phyloP scores from a whole-genome alignment of 2,888 invertebrate genomes.

The Noctua fimbriata region DNA sequence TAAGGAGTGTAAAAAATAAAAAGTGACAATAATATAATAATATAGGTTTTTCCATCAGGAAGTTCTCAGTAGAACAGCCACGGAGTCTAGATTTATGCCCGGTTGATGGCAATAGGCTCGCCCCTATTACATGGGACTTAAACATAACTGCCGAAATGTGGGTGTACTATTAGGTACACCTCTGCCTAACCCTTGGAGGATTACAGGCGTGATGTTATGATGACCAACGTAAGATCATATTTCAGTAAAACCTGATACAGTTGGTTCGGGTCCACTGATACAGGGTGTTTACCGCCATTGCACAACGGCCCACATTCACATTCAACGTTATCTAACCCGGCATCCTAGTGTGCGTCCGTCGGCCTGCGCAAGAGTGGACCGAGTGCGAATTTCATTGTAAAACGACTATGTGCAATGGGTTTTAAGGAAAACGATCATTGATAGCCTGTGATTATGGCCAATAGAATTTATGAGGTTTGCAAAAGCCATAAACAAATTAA shows the following conservation, averaged over 20 bases:
- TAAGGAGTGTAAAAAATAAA: too few species aligned
- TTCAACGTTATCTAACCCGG: constrained; percentile 70
- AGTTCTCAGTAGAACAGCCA: too few species aligned
- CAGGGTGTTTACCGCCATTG: constrained; percentile 29
- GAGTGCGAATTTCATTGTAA: constrained; percentile 50
- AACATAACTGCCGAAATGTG: too few species aligned
- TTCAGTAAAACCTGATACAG: constrained; percentile 5
- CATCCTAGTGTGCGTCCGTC: constrained; percentile 75
- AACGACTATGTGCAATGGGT: constrained; percentile 35
- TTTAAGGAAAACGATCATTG: constrained; percentile 46
- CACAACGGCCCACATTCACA: constrained; percentile 62
- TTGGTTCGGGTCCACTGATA: constrained; percentile 2
- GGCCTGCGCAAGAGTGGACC: constrained; percentile 65
- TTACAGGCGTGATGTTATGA: not conserved
- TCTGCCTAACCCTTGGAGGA: not conserved
- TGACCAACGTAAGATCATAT: not conserved
- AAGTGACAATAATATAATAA: too few species aligned
- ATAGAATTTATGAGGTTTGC: constrained; percentile 12
- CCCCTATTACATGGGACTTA: too few species aligned
- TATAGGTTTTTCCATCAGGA: too few species aligned
- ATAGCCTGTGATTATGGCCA: constrained; percentile 26
- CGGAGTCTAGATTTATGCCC: too few species aligned
- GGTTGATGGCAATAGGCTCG: too few species aligned
- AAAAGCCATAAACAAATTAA: not conserved
- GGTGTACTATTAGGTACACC: too few species aligned